Base-by-base conservation (phyloP, 2,113 vertebrate species). In the Petromus typicus region DNA sequence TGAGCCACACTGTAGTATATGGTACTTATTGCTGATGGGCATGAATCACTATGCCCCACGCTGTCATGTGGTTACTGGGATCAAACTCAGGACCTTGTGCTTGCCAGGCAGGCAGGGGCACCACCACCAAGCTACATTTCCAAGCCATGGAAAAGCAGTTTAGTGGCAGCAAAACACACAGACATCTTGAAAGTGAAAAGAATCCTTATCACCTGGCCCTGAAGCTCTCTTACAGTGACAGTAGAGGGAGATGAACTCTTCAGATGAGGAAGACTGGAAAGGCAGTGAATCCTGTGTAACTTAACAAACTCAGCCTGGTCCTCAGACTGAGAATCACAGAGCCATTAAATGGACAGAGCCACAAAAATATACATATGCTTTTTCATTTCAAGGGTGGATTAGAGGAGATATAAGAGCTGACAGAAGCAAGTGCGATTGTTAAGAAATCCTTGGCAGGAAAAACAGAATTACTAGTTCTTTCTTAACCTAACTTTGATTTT, bases 371-470 rank as follows among this genome's bases (percentile, higher is more conserved):
- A 75, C 27, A 63, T 40, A 61, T 14, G 25, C 23, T 54, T 71
- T 64, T 71, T 75, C 67, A 89, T 5, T 76, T 43, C 17, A 66
- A 54, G 32, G 4, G 86, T 22, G 57, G 11, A n/a, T 5, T 5
- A 10, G 5, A 69, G n/a, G 32, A 84, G 34, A 63, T 64, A 40
- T n/a, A 48, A 88, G 79, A 83, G 25, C 25, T 14, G 17, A 80
- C n/a, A 48, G 6, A 63, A 90, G 10, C 48, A 96, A 85, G 2
- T 25, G 14, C 25, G 92, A 64, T 7, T 76, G 20, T 87, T 81
- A 84, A 82, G 48, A 94, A 86, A 96, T 61, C 22, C 48, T 78
- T 69, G 59, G 48, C 45, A 85, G 78, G 32, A 43, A 48, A 59
- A 56, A 82, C 34, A 79, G 14, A 73, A 32, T 22, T 37, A 10